Conservation (phyloP, 2,888 invertebrate species). For the Phortica okadai region DNA sequence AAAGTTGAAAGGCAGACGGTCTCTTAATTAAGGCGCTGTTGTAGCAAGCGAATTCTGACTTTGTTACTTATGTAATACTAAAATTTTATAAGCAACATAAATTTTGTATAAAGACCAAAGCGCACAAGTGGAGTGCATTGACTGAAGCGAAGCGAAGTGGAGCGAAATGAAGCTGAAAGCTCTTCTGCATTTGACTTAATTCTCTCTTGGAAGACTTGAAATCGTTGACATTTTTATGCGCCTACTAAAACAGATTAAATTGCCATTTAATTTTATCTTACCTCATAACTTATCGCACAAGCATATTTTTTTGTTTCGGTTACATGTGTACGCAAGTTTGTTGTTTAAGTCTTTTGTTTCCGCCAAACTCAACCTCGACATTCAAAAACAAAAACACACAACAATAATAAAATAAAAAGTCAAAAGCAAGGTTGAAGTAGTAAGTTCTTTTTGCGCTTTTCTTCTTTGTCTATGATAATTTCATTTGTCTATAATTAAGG, state of each 20-base stretch:
- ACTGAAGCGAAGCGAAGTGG: not conserved
- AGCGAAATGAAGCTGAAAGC: not conserved
- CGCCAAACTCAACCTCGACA: conserved; percentile 24
- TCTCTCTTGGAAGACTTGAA: conserved; percentile 1
- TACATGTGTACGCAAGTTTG: conserved; percentile 34
- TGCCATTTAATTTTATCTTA: conserved; percentile 56
- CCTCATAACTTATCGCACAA: conserved; percentile 22
- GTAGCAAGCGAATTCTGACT: not conserved
- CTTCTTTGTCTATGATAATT: conserved; percentile 2
- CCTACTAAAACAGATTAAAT: conserved; percentile 66
- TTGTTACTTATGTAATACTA: conserved; percentile 65
- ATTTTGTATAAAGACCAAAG: conserved; percentile 43
- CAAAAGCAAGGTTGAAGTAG: too few relatives aligned
- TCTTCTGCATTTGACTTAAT: conserved; percentile 24
- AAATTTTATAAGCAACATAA: conserved; percentile 66
- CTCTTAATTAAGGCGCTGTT: not conserved
- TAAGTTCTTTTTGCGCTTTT: not conserved
- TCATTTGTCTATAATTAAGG: conserved; percentile 47
- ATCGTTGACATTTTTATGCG: conserved; percentile 53
- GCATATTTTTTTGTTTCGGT: conserved; percentile 25
- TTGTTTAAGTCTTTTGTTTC: conserved; percentile 42
- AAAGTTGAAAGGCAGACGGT: not conserved
- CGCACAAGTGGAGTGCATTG: not conserved
- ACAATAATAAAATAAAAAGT: not conserved
- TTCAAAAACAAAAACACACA: not conserved